Conservation (phyloP, 2,113 vertebrate genomes). For the Ivindomyrus marchei region DNA sequence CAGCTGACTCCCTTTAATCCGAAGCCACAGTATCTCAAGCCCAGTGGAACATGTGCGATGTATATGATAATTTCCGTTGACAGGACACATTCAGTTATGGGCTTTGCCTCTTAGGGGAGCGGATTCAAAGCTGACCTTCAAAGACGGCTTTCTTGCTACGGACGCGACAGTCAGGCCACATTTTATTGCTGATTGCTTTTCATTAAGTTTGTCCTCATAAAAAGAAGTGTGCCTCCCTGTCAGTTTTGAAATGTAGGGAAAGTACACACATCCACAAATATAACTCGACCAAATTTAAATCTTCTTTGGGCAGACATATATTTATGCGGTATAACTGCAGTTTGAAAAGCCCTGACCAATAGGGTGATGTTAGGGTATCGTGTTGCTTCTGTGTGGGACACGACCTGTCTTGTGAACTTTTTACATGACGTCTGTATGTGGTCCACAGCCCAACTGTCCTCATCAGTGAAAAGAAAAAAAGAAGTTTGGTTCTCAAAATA, state of each 20-base stretch:
- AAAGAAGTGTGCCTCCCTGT: neutral
- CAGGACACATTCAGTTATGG: constrained; percentile 11
- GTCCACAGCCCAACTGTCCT: constrained; percentile 38
- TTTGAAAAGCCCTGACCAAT: constrained; percentile 53
- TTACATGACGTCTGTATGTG: constrained; percentile 53
- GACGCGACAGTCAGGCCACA: neutral
- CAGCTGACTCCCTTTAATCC: neutral
- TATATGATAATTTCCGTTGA: constrained; percentile 21
- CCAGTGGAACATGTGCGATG: constrained; percentile 19
- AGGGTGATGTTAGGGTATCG: constrained; percentile 53
- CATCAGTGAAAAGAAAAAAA: constrained; percentile 34
- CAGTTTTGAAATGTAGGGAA: constrained; percentile 14
- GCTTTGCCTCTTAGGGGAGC: neutral
- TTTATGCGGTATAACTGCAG: constrained; percentile 56
- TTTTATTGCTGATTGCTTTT: constrained; percentile 1
- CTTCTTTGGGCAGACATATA: constrained; percentile 47
- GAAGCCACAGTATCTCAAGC: constrained; percentile 5
- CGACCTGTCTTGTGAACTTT: constrained; percentile 62
- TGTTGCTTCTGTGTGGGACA: constrained; percentile 55
- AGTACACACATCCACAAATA: constrained; percentile 20
- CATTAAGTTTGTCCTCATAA: neutral
- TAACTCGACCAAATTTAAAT: constrained; percentile 20
- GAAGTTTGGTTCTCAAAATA: constrained; percentile 53
- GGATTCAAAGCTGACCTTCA: neutral
- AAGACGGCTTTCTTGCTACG: neutral